Evolutionary conservation across 2,113 vertebrate species (phyloP), one percentile per base, ranked within the genome.

Genomic region (Notothenia coriiceps): DNA sequence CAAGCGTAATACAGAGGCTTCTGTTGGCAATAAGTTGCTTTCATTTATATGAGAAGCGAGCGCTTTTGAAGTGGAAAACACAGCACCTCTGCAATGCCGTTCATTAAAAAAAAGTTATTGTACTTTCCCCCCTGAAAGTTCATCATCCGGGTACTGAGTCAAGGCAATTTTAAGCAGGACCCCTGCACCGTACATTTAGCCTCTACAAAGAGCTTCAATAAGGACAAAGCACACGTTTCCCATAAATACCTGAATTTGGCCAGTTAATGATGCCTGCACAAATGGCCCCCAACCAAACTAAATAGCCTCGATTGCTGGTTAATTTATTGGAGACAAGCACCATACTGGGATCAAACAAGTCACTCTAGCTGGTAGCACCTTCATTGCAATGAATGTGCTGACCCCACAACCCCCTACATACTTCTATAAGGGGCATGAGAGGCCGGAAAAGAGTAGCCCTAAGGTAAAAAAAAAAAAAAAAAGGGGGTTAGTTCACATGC

Each of bases 311-410:
- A 92, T 94, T 94, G 90, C 82, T 67, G 86, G 49, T 89, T 93
- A 91, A 94, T 93, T 94, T 93, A 91, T 93, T 92, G 79, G 92
- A 92, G 91, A 91, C 87, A 73, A 91, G 92, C 84, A 8, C 73
- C 92, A 54, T 86, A 61, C 88, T 46, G 90, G 89, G 94, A 94
- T 95, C 94, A 95, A 94, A 95, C 87, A 1, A 70, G 85, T 82
- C 22, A 55, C 70, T 88, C 88, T 81, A 44, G 56, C 92, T 90
- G 51, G 80, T 86, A 82, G 93, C 93, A 94, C 95, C 93, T 94
- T 90, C 74, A 67, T 74, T 74, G 91, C 91, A 86, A 84, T 94
- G 93, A 95, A 90, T 93, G 90, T 86, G 84, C 84, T 91, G 93
- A 94, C 93, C 93, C 77, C 76, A 59, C 69, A 89, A 81, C 92